A percentile compares a stretch with the other conserved stretches of the same genome.
These are phyloP conservation scores for Oscheius sp. DNA, from an alignment of 2,888 invertebrate genomes.

Conservation along the genomic window DNA sequence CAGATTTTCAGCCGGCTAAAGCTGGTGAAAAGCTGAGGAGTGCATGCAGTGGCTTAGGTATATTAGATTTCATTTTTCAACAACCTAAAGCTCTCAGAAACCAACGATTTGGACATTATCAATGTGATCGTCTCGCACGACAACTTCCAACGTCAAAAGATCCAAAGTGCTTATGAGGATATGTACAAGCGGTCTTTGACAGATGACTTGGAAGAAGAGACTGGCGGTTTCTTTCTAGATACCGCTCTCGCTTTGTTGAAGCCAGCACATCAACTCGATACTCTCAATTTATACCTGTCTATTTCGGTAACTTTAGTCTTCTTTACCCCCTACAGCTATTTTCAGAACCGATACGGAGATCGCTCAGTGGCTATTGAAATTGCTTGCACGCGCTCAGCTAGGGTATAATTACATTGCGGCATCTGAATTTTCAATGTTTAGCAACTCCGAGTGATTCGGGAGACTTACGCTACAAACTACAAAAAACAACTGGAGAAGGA, in stretches of 20 bases:
- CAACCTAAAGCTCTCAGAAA: constrained; percentile 52
- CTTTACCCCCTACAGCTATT: not conserved
- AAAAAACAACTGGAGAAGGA: constrained; percentile 68
- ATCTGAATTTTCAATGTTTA: constrained; percentile 43
- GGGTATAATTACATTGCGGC: constrained; percentile 49
- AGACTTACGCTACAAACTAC: constrained; percentile 67
- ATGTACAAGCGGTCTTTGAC: constrained; percentile 72
- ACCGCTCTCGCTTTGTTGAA: constrained; percentile 74
- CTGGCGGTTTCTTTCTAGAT: constrained; percentile 75
- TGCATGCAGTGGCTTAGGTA: constrained; percentile 65
- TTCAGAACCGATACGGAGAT: constrained; percentile 68
- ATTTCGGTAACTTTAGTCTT: constrained; percentile 60
- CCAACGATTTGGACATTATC: constrained; percentile 69
- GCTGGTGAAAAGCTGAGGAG: constrained; percentile 65
- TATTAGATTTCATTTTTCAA: no score
- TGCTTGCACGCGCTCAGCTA: constrained; percentile 70
- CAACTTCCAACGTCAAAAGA: constrained; percentile 72
- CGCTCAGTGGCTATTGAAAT: constrained; percentile 72
- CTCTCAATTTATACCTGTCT: constrained; percentile 73
- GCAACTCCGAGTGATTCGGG: constrained; percentile 71
- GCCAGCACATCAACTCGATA: constrained; percentile 74
- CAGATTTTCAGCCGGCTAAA: constrained; percentile 70
- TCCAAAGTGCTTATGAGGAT: constrained; percentile 68
- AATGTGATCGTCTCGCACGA: constrained; percentile 66
- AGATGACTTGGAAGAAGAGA: constrained; percentile 74